Evolutionary conservation across 1,140 invertebrate species (phyloP), one percentile per base, ranked within the genome.

Genomic region (Hormaphis cornu): DNA sequence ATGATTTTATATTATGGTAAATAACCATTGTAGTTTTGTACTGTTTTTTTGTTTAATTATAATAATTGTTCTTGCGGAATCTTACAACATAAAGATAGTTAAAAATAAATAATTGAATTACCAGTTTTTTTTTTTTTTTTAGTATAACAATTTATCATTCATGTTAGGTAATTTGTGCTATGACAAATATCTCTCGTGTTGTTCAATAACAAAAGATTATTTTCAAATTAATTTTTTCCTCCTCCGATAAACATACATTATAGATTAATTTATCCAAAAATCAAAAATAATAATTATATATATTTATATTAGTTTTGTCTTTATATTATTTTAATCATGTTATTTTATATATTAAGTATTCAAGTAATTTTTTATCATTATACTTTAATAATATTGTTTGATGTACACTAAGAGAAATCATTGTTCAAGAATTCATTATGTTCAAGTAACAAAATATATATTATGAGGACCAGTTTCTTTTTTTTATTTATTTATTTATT

Each of bases 1-100:
- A 22, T n/a, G 37, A 58, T 58, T 58, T 58, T 58, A 40, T 58
- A 58, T 24, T 24, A n/a, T n/a, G 54, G 33, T 37, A 58, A 58
- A 58, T 56, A 56, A 37, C 37, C 22, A 56, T 35, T 37, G 16
- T 58, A 40, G 33, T 58, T 58, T 58, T 58, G 16, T 58, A 58
- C 33, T 16, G 5, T 14, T 26, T 20, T 54, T 54, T 56, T 30
- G 10, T 35, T 35, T 33, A 18, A 20, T 35, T 35, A 18, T 14
- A 9, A 54, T 12, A 20, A 54, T 35, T 54, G 28, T 35, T 20
- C 22, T 35, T 54, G 6, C 35, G n/a, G 5, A 20, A 54, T 35
- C 28, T 54, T 54, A 18, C 35, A 35, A 54, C 20, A 33, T 2
- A 33, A 54, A 35, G 28, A 35, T 20, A 54, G 20, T 50, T 50